These are phyloP conservation scores for Callospermophilus lateralis DNA, from an alignment of 2,113 vertebrate genomes.

Conservation along the genomic window DNA sequence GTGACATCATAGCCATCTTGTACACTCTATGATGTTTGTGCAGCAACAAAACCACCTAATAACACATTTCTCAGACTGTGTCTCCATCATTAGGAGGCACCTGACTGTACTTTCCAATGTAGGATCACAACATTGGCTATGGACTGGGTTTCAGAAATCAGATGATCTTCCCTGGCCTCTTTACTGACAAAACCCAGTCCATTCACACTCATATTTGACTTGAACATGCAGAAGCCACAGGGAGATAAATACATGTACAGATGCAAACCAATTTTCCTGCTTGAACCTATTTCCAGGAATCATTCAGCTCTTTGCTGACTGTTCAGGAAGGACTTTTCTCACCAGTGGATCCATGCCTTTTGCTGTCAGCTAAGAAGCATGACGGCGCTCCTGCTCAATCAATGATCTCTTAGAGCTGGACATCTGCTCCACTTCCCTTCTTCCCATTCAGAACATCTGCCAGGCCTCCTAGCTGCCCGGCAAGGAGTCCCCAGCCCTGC, in stretches of 20 bases:
- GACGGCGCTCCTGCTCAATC: neutral
- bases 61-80: neutral
- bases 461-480: neutral
- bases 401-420: conserved; percentile 7
- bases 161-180: neutral
- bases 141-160: neutral
- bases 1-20: neutral
- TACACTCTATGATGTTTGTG: neutral
- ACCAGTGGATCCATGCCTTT: neutral
- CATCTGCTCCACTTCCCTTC: conserved; percentile 44
- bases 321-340: neutral
- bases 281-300: neutral
- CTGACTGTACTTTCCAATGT: neutral
- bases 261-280: neutral
- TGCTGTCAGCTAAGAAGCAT: conserved; percentile 19
- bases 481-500: conserved; percentile 47
- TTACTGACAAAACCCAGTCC: neutral
- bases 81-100: neutral
- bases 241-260: neutral
- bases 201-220: neutral
- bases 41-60: neutral
- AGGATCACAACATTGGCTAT: neutral
- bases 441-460: conserved; percentile 43
- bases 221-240: neutral
- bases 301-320: neutral